Evolutionary conservation across 2,888 invertebrate genomes (phyloP), one percentile per base, ranked within the genome.

Genomic region (Mythimna ferrago): DNA sequence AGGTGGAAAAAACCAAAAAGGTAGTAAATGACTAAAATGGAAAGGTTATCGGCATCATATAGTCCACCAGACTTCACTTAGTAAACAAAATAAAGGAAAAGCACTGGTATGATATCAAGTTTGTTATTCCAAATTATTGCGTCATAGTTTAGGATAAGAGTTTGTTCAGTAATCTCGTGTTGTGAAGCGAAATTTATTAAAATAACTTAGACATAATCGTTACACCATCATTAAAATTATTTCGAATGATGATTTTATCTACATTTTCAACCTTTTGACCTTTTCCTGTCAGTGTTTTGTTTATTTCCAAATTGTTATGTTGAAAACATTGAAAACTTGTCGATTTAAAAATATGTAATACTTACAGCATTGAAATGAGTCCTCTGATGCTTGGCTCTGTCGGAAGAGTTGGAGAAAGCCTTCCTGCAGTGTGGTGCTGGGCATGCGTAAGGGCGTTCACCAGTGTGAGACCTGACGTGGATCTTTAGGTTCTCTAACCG

Each of bases 321-420:
- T 19, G 10, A 2, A 19, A 19, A 57, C 4, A 26, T 26, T 26
- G 26, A 26, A 26, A 26, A 26, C 32, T 2, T 44, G 14, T 16
- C 4, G 1, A 7, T 56, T 62, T 11, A 21, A 26, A 10, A n/a
- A 41, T 44, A 6, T 54, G 7, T 54, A 5, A 51, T 44, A 97
- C 98, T 97, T 97, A 99, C 99, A 92, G 99, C 99, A 94, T 99
- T 99, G 86, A 99, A 99, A 95, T 99, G 99, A 1, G 99, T 99
- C 87, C 99, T 96, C 96, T 99, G 99, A 95, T 99, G 99, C 94
- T 99, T 99, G 10, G 99, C 99, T 67, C 99, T 96, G 92, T 99
- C 99, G 0, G 99, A 99, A 79, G 99, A 99, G 94, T 99, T 99
- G 89, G 99, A 99, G 96, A 99, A 99, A 2, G 99, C 99, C 93